phyloP scores from a whole-genome alignment of 1,140 invertebrate species.

The Glossosoma conforme region DNA sequence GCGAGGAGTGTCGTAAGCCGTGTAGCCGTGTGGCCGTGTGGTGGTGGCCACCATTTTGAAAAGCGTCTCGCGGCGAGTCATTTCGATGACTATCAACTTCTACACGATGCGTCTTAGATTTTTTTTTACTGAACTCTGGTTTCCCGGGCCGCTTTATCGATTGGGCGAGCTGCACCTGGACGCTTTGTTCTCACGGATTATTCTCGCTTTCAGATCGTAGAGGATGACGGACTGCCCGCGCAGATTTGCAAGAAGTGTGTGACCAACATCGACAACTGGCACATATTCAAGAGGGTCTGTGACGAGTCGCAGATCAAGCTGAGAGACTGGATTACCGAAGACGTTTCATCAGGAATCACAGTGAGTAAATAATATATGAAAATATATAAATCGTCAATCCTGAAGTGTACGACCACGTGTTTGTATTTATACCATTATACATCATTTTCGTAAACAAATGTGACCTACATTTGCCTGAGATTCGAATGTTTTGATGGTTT shows the following conservation, averaged over 20 bases:
- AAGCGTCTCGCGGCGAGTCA: slow-evolving; percentile 40
- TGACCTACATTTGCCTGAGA: no score
- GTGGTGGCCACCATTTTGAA: slow-evolving; percentile 54
- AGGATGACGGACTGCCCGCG: slow-evolving; percentile 51
- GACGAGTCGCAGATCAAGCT: slow-evolving; percentile 53
- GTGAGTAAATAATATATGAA: no score
- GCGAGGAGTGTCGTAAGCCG: slow-evolving; percentile 4
- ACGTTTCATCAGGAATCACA: slow-evolving; percentile 44
- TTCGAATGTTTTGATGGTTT: no score
- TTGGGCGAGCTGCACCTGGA: no score
- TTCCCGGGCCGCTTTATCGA: no score
- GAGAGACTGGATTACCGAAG: slow-evolving; percentile 46
- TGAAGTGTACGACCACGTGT: no score
- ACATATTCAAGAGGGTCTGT: slow-evolving; percentile 51
- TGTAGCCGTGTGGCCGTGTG: slow-evolving; percentile 43
- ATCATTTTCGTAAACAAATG: no score
- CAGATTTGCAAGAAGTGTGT: slow-evolving; percentile 53
- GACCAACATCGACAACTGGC: slow-evolving; percentile 52
- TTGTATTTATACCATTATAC: no score
- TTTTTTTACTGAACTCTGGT: background rate
- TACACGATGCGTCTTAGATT: background rate
- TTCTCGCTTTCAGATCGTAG: slow-evolving; percentile 48
- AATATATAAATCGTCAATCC: no score
- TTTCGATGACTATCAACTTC: slow-evolving; percentile 3
- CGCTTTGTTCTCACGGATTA: slow-evolving; percentile 13